phyloP scores from a whole-genome alignment of 2,797 vertebrate species.

The Sebastes taczanowskii region DNA sequence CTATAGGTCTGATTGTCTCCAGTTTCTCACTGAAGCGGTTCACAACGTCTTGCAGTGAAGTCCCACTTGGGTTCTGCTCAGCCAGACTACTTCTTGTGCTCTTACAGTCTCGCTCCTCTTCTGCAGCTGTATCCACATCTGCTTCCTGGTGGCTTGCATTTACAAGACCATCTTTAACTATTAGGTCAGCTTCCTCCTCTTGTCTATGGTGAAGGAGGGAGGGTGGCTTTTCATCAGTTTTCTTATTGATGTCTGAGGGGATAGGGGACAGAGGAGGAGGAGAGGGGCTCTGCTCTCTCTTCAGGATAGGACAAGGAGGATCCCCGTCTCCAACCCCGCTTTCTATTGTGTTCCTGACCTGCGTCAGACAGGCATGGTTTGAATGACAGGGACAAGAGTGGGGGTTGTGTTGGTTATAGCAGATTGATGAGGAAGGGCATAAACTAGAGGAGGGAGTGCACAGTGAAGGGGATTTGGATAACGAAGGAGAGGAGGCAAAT shows the following conservation, averaged over 20 bases:
- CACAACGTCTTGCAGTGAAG: conserved; percentile 88
- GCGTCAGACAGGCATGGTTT: conserved; percentile 64
- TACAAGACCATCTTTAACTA: conserved; percentile 29
- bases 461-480: conserved; percentile 35
- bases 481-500: conserved; percentile 40
- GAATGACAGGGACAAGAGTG: conserved; percentile 74
- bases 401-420: conserved; percentile 79
- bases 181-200: conserved; percentile 52
- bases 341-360: conserved; percentile 46
- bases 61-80: conserved; percentile 78
- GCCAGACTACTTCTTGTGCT: conserved; percentile 57
- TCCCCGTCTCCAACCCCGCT: conserved; percentile 48
- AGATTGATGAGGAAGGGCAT: conserved; percentile 72
- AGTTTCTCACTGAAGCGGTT: conserved; percentile 91
- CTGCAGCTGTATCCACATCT: conserved; percentile 42
- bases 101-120: conserved; percentile 52
- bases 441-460: conserved; percentile 45
- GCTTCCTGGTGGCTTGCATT: conserved; percentile 28
- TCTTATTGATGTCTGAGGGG: conserved; percentile 82
- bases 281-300: conserved; percentile 86
- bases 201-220: conserved; percentile 86
- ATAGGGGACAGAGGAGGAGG: conserved; percentile 91
- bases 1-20: conserved; percentile 88
- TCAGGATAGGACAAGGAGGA: conserved; percentile 69
- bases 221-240: conserved; percentile 84